A percentile compares a stretch with the other conserved stretches of the same genome.
phyloP scores from a whole-genome alignment of 64 coral and sea anemone species.

The Stichodactyla mertensii region DNA sequence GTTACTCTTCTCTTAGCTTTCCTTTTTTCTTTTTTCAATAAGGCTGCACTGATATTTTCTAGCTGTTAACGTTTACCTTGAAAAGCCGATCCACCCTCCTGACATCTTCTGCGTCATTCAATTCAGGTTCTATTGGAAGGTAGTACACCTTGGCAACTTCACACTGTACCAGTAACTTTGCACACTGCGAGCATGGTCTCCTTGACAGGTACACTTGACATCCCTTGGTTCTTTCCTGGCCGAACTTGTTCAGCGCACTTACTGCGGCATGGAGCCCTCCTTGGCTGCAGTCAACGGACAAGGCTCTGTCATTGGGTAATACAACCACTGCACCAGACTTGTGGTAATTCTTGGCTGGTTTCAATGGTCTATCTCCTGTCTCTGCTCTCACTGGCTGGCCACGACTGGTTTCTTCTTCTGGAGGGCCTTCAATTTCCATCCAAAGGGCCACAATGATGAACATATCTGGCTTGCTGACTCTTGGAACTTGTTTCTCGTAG shows the following conservation, averaged over 20 bases:
- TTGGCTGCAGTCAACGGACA: conserved; percentile 44
- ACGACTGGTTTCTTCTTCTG: not conserved
- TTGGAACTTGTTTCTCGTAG: not conserved
- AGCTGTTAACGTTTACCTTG: not conserved
- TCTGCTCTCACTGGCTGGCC: not conserved
- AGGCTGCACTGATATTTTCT: too few species aligned
- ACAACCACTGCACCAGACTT: conserved; percentile 38
- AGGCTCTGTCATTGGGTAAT: not conserved
- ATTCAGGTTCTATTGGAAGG: conserved; percentile 39
- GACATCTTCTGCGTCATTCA: conserved; percentile 12
- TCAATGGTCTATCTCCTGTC: not conserved
- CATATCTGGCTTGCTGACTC: conserved; percentile 11
- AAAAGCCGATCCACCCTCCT: conserved; percentile 2
- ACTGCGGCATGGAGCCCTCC: conserved; percentile 37
- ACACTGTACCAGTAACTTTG: conserved; percentile 31
- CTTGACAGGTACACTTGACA: conserved; percentile 40
- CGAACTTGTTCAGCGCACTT: conserved; percentile 28
- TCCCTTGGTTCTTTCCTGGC: conserved; percentile 36
- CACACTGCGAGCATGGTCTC: conserved; percentile 39
- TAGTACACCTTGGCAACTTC: conserved; percentile 21
- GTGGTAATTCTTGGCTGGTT: not conserved
- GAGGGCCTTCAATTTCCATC: conserved; percentile 12
- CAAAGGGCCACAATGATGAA: conserved; percentile 1
- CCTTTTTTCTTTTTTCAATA: too few species aligned
- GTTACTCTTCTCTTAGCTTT: too few species aligned